Base-by-base conservation (phyloP, 2,797 vertebrate species). In the Liasis olivaceus region DNA sequence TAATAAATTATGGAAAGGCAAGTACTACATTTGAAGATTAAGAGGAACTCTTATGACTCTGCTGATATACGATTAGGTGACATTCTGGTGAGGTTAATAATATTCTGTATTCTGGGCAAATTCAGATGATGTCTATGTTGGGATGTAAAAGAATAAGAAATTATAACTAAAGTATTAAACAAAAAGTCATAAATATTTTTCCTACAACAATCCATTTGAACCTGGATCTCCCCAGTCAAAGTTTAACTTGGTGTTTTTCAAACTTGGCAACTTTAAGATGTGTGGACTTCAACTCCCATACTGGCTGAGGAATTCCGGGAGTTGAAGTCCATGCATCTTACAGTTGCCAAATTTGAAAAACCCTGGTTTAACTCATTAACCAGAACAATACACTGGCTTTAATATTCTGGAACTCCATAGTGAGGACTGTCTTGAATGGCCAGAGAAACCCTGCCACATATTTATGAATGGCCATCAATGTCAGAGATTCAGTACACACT, bases 1-100 rank as follows among this genome's bases (percentile, higher is more conserved):
- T 90, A 94, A 89, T 60, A 90, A 93, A 14, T 13, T n/a, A 89
- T 69, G 69, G 85, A 92, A 90, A 69, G 9, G 51, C 42, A 84
- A 88, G 58, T 17, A 20, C 51, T 51, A 56, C n/a, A 59, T 90
- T 47, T 62, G 85, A 87, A 94, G 89, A 69, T 88, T 28, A 60
- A 94, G 85, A 88, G n/a, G 13, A 88, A 69, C 69, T 66, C 69
- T 88, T 85, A 54, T 28, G 17, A 17, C 62, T 59, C 28, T 9
- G 36, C 47, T 66, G 47, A 77, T 58, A 66, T 85, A 64, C n/a
- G 15, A 22, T 60, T 22, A 84, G 28, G 51, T 63, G n/a, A 56
- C 36, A 84, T 90, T 63, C 85, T 81, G 20, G n/a, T 15, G 22
- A 92, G n/a, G 36, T 66, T 88, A 90, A 90, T 92, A 77, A n/a